Base-by-base conservation (phyloP, 1,140 invertebrate species). In the Archivesica marissinica region DNA sequence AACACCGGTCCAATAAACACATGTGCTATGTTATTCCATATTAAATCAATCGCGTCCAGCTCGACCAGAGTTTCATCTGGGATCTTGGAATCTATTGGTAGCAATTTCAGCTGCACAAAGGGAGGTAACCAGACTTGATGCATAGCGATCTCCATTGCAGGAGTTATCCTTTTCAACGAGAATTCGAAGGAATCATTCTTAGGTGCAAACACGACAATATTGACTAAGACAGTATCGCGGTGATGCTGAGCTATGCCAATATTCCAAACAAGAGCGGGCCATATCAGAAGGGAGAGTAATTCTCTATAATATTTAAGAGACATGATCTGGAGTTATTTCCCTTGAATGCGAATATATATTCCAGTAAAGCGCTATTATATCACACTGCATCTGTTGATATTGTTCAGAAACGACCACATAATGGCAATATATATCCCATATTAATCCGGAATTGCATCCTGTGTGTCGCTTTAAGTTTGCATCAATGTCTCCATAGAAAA, bases 1-100 rank as follows among this genome's bases (percentile, higher is more conserved):
- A 35, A 59, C 0, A 79, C 30, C 2, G 77, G 77, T n/a, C 77
- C 77, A 66, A 79, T 61, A 50, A 79, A 47, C 6, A 50, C 28
- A 25, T 68, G 33, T 20, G 56, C 59, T n/a, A 17, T 79, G 17
- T 66, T 39, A 7, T 56, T 56, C 25, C 47, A 56, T 17, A 76
- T 76, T 7, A 38, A 76, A 39, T 59, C 28, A 20, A 52, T 76
- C 2, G 74, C 74, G 23, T 39, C 52, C 15, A 52, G 3, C 38
- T 52, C 44, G 17, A 76, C 33, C 13, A 33, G 9, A 2, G 33
- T 35, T 39, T 76, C 74, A 25, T 76, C 50, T 7, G 50, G 50
- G 30, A 39, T 56, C 2, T 76, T 4, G 15, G 74, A 76, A 30
- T 76, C 74, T 0, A 25, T 38, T 1, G 54, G 23, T 0, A 33